Evolutionary conservation across 2,113 vertebrate genomes (phyloP).

Genomic region (Gavia stellata): DNA sequence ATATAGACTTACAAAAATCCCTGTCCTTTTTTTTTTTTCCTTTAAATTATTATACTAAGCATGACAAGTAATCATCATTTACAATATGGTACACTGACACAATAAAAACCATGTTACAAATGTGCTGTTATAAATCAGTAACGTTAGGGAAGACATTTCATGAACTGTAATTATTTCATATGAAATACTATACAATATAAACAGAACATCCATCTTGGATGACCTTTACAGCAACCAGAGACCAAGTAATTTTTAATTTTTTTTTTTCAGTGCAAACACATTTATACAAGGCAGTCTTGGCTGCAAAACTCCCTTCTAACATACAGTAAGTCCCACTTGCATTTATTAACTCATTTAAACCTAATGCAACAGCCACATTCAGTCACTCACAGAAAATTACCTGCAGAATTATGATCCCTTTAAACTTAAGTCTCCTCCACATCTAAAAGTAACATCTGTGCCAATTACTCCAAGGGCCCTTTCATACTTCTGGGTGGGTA

Average conservation of each 20-base stretch:
- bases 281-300: conserved; percentile 90
- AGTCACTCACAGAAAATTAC: conserved; percentile 78
- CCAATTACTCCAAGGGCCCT: conserved; percentile 69
- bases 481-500: conserved; percentile 54
- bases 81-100: conserved; percentile 96
- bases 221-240: conserved; percentile 90
- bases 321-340: conserved; percentile 84
- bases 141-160: conserved; percentile 98
- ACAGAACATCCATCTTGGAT: conserved; percentile 90
- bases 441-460: conserved; percentile 61
- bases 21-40: conserved; percentile 84
- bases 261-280: conserved; percentile 91
- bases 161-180: conserved; percentile 93
- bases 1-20: conserved; percentile 98
- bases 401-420: conserved; percentile 78
- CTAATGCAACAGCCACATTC: conserved; percentile 82
- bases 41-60: conserved; percentile 95
- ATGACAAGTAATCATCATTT: conserved; percentile 98
- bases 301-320: conserved; percentile 84
- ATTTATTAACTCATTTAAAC: conserved; percentile 79
- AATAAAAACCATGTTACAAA: conserved; percentile 96
- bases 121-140: conserved; percentile 93
- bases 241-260: conserved; percentile 78
- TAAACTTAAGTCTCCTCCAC: conserved; percentile 70
- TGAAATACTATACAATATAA: conserved; percentile 96